Conservation (phyloP, 2,797 vertebrate species). For the Mormyrops attenuatus region DNA sequence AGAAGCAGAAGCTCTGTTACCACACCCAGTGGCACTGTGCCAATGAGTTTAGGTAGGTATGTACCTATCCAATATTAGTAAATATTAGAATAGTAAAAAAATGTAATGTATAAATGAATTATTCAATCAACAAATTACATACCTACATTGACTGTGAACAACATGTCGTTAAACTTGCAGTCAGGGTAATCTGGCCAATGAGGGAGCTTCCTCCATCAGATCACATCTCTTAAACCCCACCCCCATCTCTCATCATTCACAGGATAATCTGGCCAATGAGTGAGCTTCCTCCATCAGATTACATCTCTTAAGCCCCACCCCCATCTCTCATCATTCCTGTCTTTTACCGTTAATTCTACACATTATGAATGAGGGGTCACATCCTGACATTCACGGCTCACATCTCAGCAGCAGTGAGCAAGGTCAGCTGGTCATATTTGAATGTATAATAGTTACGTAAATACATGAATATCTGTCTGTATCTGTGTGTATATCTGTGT, state of each 20-base stretch:
- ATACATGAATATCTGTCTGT: background rate
- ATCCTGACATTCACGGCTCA: background rate
- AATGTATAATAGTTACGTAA: background rate
- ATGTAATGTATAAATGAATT: background rate
- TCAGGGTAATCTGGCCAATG: background rate
- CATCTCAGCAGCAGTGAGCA: background rate
- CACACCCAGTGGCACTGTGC: background rate
- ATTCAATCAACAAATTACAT: background rate
- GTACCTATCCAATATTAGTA: background rate
- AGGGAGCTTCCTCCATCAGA: background rate
- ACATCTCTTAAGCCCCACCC: background rate
- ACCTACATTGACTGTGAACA: background rate
- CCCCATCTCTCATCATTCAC: background rate
- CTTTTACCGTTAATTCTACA: background rate
- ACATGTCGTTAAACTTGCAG: background rate
- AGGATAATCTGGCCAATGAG: background rate
- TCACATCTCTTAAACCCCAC: background rate
- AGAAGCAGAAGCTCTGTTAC: slow-evolving; percentile 44
- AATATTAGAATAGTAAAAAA: background rate
- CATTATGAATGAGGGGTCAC: background rate
- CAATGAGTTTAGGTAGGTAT: background rate
- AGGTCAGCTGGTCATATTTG: background rate
- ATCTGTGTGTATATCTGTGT: background rate
- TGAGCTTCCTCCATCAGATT: background rate
- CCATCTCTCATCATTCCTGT: background rate